Evolutionary conservation across 2,888 invertebrate genomes (phyloP).

Genomic region (Amblyjoppa proteus): DNA sequence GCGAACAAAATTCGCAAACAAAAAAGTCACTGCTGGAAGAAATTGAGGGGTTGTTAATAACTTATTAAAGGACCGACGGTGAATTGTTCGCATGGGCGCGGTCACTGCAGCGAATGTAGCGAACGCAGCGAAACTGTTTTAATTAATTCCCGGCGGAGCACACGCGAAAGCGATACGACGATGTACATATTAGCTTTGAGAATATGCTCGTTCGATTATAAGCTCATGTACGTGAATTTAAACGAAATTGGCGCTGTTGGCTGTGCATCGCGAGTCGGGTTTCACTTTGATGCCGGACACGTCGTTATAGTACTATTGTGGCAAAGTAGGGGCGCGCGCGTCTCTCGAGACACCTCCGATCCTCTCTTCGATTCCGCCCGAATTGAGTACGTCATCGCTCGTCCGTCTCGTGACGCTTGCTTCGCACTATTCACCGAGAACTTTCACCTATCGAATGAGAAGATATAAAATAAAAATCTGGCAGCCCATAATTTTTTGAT

Average conservation of each 20-base stretch:
- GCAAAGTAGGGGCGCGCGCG: not conserved
- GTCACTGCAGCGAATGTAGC: not conserved
- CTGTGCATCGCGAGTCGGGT: conserved; percentile 12
- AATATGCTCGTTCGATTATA: not conserved
- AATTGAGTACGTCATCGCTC: conserved; percentile 15
- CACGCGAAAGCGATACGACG: not conserved
- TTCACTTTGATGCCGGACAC: conserved; percentile 11
- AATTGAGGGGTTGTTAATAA: not conserved
- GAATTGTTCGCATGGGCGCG: conserved; percentile 1
- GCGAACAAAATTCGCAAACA: not conserved
- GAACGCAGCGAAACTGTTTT: not conserved
- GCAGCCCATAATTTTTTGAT: not conserved
- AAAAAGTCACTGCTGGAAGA: not conserved
- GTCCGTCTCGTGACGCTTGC: not conserved
- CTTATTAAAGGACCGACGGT: not conserved
- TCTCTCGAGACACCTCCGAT: conserved; percentile 9
- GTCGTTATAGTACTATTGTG: not conserved
- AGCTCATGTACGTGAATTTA: not conserved
- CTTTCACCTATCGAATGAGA: not conserved
- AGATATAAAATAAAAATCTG: not conserved
- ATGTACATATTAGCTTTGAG: not conserved
- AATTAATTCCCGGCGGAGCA: not conserved
- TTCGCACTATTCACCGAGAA: not conserved
- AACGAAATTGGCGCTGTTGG: not conserved
- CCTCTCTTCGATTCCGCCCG: conserved; percentile 1